Evolutionary conservation across 2,113 vertebrate species (phyloP).

Genomic region (Grallaria varia): DNA sequence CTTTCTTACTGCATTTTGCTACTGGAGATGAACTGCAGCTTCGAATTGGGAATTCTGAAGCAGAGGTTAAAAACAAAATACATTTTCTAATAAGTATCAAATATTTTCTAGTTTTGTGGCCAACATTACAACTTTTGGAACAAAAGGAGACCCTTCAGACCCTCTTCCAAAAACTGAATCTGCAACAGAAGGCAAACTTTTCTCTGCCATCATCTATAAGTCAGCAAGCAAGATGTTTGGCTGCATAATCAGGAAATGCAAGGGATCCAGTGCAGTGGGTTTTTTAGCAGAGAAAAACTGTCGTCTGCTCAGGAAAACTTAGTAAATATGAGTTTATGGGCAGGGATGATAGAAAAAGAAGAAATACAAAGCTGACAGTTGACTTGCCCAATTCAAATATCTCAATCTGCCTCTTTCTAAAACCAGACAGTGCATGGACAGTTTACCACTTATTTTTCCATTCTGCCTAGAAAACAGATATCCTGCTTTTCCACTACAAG

Average conservation of each 20-base stretch:
- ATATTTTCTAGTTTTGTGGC: background rate
- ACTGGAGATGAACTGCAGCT: background rate
- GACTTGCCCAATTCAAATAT: background rate
- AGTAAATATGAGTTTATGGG: background rate
- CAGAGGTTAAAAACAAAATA: background rate
- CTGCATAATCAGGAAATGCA: background rate
- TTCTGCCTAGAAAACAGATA: background rate
- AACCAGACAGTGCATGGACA: background rate
- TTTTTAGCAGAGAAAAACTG: background rate
- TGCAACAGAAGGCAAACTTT: background rate
- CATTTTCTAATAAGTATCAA: background rate
- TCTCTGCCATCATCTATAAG: background rate
- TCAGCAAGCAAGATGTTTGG: background rate
- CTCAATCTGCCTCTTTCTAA: background rate
- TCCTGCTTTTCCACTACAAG: background rate
- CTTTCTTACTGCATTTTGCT: background rate
- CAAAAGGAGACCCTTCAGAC: background rate
- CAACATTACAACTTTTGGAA: background rate
- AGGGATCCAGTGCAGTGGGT: background rate
- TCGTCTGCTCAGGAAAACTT: background rate
- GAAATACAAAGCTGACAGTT: background rate
- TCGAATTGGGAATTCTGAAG: background rate
- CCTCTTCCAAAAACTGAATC: background rate
- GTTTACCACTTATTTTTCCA: background rate
- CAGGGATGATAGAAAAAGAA: background rate